Evolutionary conservation across 2,888 invertebrate genomes (phyloP).

Genomic region (Listrodromus nycthemerus): DNA sequence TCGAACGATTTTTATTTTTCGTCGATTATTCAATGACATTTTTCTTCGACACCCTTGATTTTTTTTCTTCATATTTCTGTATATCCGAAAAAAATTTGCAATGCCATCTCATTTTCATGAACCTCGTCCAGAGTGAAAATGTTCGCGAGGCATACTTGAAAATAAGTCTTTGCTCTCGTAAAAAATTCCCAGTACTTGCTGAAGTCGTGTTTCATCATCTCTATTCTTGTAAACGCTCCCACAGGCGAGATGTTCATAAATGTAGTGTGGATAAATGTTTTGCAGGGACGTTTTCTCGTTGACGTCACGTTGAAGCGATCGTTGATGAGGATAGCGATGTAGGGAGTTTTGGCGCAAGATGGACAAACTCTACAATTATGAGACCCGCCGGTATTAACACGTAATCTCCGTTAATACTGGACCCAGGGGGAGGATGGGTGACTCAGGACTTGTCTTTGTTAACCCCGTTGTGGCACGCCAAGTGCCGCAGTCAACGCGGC

Average conservation of each 20-base stretch:
- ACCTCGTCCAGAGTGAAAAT: too few species aligned
- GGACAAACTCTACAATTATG: conserved; percentile 66
- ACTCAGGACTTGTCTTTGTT: conserved; percentile 75
- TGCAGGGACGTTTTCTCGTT: neutral
- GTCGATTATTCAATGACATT: too few species aligned
- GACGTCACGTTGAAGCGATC: neutral
- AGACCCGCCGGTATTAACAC: conserved; percentile 70
- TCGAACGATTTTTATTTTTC: too few species aligned
- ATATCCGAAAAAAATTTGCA: too few species aligned
- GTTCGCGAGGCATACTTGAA: too few species aligned
- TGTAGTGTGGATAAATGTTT: conserved; percentile 23
- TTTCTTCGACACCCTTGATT: too few species aligned
- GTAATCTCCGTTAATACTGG: conserved; percentile 73
- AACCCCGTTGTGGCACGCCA: conserved; percentile 58
- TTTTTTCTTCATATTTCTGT: too few species aligned
- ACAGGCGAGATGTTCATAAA: neutral
- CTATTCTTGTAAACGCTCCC: neutral
- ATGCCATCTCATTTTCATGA: too few species aligned
- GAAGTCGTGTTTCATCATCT: neutral
- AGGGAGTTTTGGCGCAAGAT: conserved; percentile 11
- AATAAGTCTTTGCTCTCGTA: too few species aligned
- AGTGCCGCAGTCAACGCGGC: conserved; percentile 48
- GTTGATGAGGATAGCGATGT: conserved; percentile 23
- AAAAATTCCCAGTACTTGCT: too few species aligned
- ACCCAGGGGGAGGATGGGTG: conserved; percentile 50